Base-by-base conservation (phyloP, 2,797 vertebrate genomes). In the Pyrocephalus nanus region DNA sequence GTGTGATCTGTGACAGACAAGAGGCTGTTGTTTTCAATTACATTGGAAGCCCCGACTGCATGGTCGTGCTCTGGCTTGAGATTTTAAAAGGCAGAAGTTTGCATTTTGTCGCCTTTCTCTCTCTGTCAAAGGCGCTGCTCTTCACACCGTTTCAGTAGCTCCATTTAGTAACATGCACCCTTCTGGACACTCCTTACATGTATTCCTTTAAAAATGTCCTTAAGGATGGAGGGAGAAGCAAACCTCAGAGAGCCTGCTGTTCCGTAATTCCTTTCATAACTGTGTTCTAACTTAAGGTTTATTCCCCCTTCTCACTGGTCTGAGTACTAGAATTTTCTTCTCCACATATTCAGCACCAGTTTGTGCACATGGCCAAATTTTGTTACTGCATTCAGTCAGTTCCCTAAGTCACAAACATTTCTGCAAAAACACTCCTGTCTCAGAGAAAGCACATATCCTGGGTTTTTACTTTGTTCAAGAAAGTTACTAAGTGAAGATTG, bases 331-430 rank as follows among this genome's bases (percentile, higher is more conserved):
- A 66, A 47, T 54, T 53, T 67, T 91, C 17, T 34, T 47, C 30
- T 22, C 20, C 12, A 15, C 0, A 0, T 15, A 21, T 18, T 84
- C 30, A 8, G 4, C 43, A 43, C 15, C 55, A 7, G 4, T 67
- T 40, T 26, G 42, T 55, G 74, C 10, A 57, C 48, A 8, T 1
- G 13, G 23, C 38, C 45, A 67, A 45, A 53, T 67, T 47, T 25
- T 71, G 4, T 67, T 38, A 7, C 53, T 57, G 21, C 18, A 1
- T 40, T 38, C 67, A 71, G 51, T n/a, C 40, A 26, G 48, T 74
- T 71, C 14, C 11, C 30, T 3, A 50, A 78, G 12, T 22, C 50
- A 47, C 29, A 75, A 74, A 57, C 20, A 11, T 26, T 67, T 74
- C 61, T 53, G 72, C 53, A 43, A 70, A 75, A 67, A 30, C 19